Evolutionary conservation across 2,888 invertebrate genomes (phyloP), one percentile per base, ranked within the genome.

Genomic region (Nesidiocoris tenuis): DNA sequence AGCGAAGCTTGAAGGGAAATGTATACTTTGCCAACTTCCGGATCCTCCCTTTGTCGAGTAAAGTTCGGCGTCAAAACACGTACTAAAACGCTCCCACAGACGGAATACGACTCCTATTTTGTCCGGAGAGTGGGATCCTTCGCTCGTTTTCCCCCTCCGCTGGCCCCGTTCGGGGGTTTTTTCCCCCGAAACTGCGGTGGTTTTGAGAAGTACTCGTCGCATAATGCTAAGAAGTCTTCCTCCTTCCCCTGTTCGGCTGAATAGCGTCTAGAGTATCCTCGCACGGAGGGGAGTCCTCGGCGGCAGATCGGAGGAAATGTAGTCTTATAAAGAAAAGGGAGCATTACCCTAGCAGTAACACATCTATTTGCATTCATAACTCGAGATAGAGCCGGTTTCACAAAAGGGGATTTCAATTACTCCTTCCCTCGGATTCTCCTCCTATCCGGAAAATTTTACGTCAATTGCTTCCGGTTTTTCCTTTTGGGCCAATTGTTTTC

Each of bases 311-410:
- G 39, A 39, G 39, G 39, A 39, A 39, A 39, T 39, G 39, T 12
- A 39, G 39, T 39, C 39, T 39, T 39, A 39, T 39, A 39, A 39
- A 39, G 64, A 64, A 24, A 24, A 64, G 64, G 64, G 64, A 24
- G 16, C 21, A 12, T 64, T 64, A 24, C 64, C n/a, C 64, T n/a
- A 24, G 24, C 24, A 9, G 24, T 64, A 64, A 64, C 64, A 68
- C 56, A 68, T 68, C 68, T 68, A 68, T 68, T 68, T 68, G 68
- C 57, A 68, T 68, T 68, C 68, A 68, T 68, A 68, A 68, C 68
- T 68, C 23, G 68, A 21, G 68, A 57, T 68, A 68, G 68, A 24
- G 56, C 56, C 68, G 56, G 56, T 57, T 57, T 57, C 24, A 23
- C 22, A 68, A 68, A 57, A 68, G 68, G 68, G 68, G 57, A 23